phyloP scores from a whole-genome alignment of 2,113 vertebrate species.

The Theropithecus gelada region DNA sequence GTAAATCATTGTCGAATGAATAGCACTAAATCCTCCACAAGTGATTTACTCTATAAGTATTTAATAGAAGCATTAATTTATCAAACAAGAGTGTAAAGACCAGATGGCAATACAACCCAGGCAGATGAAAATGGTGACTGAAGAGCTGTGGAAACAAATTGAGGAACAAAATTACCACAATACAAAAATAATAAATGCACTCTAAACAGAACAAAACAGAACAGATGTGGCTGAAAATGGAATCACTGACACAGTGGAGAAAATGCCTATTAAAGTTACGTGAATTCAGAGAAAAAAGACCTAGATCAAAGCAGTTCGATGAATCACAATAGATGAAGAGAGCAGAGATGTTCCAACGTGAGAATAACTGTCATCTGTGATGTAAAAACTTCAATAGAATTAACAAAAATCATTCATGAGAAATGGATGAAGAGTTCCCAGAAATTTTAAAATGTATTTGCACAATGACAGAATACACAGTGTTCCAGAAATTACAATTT shows the following conservation, averaged over 20 bases:
- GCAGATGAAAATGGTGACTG: not conserved
- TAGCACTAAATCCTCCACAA: not conserved
- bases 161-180: not conserved
- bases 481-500: slow-evolving; percentile 5
- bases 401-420: not conserved
- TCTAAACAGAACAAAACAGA: not conserved
- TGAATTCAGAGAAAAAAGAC: not conserved
- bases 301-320: slow-evolving; percentile 45
- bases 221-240: slow-evolving; percentile 4
- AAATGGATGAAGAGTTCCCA: not conserved
- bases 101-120: not conserved
- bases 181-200: not conserved
- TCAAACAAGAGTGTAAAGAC: not conserved
- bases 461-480: not conserved
- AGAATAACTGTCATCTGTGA: not conserved
- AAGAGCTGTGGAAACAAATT: not conserved
- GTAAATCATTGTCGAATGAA: not conserved
- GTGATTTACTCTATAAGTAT: not conserved
- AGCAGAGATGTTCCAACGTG: not conserved
- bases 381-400: not conserved
- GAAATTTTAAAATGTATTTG: slow-evolving; percentile 36
- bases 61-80: not conserved
- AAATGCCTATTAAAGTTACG: not conserved
- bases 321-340: slow-evolving; percentile 3
- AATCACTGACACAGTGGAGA: not conserved